Evolutionary conservation across 2,113 vertebrate genomes (phyloP).

Genomic region (Cynocephalus volans): DNA sequence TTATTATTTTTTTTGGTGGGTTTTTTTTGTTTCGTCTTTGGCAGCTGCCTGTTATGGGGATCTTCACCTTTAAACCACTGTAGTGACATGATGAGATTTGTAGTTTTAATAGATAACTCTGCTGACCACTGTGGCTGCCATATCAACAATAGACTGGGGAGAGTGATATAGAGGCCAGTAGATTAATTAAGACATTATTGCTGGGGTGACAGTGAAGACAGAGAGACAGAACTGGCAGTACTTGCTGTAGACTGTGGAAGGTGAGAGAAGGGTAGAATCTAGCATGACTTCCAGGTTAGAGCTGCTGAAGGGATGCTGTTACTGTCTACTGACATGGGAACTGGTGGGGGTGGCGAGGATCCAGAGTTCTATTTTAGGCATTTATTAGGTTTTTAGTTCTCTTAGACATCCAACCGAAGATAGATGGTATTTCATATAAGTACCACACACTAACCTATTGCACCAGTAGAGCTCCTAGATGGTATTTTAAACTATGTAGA

Average conservation of each 20-base stretch:
- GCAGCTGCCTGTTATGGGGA: too few relatives aligned
- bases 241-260: background rate
- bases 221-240: background rate
- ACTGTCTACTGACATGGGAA: fast-evolving
- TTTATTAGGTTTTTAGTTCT: background rate
- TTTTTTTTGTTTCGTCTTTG: too few relatives aligned
- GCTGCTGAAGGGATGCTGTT: background rate
- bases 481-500: too few relatives aligned
- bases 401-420: background rate
- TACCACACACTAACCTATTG: too few relatives aligned
- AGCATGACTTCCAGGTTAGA: background rate
- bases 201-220: background rate
- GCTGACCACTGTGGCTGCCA: background rate
- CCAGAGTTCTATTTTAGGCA: background rate
- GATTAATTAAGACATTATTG: background rate
- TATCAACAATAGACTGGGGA: background rate
- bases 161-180: background rate
- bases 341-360: background rate
- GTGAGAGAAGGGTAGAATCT: background rate
- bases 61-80: background rate
- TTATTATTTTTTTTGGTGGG: too few relatives aligned
- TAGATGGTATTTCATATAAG: background rate
- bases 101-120: background rate
- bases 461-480: too few relatives aligned
- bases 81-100: background rate